Conservation (phyloP, 2,113 vertebrate genomes). For the Numenius arquata region DNA sequence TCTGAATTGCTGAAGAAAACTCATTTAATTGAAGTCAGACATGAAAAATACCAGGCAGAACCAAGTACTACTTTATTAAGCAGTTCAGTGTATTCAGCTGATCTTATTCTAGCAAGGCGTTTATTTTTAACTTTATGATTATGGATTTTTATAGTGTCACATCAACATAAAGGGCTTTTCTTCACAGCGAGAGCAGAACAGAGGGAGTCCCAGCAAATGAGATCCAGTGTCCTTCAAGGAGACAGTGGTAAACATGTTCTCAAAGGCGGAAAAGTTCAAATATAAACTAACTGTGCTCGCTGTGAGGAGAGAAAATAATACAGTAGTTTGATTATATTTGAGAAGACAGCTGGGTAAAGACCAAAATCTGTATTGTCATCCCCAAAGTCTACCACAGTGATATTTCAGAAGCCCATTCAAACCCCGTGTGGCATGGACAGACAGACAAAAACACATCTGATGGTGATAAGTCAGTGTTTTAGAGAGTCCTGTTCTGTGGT, state of each 20-base stretch:
- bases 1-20: neutral
- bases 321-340: conserved; percentile 19
- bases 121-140: conserved; percentile 58
- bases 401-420: neutral
- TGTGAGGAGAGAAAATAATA: neutral
- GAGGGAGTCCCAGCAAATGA: conserved; percentile 33
- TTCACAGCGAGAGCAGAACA: neutral
- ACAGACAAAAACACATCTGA: neutral
- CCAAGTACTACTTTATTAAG: neutral
- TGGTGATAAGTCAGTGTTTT: neutral
- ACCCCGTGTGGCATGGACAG: neutral
- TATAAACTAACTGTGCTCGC: neutral
- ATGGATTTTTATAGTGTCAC: conserved; percentile 26
- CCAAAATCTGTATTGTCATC: conserved; percentile 4
- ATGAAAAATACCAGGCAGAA: neutral
- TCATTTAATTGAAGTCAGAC: neutral
- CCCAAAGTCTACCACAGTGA: neutral
- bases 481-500: neutral
- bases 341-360: conserved; percentile 38
- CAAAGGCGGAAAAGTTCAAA: conserved; percentile 15
- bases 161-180: conserved; percentile 58
- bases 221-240: conserved; percentile 8
- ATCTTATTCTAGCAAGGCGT: neutral
- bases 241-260: conserved; percentile 29
- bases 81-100: neutral